A percentile compares a stretch with the other conserved stretches of the same genome.
Evolutionary conservation across 2,797 vertebrate species (phyloP).

Genomic region (Pipistrellus nathusii): DNA sequence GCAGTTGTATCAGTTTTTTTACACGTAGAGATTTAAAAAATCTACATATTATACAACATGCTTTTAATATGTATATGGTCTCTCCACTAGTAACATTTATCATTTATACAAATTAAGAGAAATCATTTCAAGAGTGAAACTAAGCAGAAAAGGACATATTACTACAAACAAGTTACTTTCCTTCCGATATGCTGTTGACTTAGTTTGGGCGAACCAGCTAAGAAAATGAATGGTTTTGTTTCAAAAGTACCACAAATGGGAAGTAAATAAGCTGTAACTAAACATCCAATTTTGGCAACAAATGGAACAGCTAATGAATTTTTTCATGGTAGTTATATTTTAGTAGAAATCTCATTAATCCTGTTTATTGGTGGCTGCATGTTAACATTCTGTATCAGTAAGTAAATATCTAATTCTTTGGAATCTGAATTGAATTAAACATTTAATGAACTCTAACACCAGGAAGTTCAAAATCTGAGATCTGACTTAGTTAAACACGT

Average conservation of each 20-base stretch:
- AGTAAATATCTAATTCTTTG: conserved; percentile 38
- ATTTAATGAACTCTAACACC: conserved; percentile 48
- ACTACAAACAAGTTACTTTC: conserved; percentile 82
- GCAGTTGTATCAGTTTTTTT: conserved; percentile 86
- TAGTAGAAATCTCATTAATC: conserved; percentile 51
- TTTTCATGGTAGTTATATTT: conserved; percentile 50
- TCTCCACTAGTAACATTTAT: conserved; percentile 84
- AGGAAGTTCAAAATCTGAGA: conserved; percentile 40
- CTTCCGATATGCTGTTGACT: conserved; percentile 75
- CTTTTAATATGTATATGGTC: conserved; percentile 87
- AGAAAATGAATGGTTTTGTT: conserved; percentile 90
- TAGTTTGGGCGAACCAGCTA: conserved; percentile 84
- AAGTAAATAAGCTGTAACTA: conserved; percentile 31
- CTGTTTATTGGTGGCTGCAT: conserved; percentile 23
- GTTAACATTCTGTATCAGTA: conserved; percentile 59
- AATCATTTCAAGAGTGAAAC: conserved; percentile 80
- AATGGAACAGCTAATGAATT: conserved; percentile 17
- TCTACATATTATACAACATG: conserved; percentile 89
- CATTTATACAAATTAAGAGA: conserved; percentile 85
- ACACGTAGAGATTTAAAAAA: conserved; percentile 89
- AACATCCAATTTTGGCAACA: conserved; percentile 64
- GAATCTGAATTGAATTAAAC: conserved; percentile 59
- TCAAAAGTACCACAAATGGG: conserved; percentile 51
- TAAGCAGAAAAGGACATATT: conserved; percentile 84
- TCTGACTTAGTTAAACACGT: conserved; percentile 7